phyloP scores from a whole-genome alignment of 2,888 invertebrate genomes.

The Phymatocera aterrima region DNA sequence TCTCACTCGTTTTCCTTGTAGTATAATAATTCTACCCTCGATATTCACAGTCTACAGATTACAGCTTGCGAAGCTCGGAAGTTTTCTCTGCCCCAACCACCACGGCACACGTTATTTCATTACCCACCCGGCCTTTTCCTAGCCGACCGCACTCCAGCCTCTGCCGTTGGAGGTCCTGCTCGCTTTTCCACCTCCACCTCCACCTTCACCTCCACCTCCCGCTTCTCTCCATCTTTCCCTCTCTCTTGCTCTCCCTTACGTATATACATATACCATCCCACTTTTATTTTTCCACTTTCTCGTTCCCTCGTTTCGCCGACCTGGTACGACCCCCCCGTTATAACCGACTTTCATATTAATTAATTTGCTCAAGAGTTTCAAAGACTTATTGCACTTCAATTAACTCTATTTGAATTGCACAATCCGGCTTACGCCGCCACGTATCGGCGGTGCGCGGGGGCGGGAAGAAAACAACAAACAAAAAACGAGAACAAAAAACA shows the following conservation, averaged over 20 bases:
- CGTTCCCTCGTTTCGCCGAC: conserved; percentile 40
- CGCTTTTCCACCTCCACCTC: conserved; percentile 10
- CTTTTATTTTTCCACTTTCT: not conserved
- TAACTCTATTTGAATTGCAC: conserved; percentile 68
- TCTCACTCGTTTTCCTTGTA: not conserved
- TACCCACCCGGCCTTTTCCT: conserved; percentile 59
- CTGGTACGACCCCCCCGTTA: conserved; percentile 57
- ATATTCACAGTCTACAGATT: conserved; percentile 39
- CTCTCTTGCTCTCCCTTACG: too few relatives aligned
- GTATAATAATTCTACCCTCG: conserved; percentile 37
- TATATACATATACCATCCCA: not conserved
- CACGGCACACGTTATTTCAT: conserved; percentile 63
- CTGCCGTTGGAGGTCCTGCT: conserved; percentile 19
- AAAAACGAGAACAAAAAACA: not conserved
- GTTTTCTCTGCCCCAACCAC: conserved; percentile 16
- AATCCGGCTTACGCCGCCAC: conserved; percentile 54
- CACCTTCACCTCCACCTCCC: not conserved
- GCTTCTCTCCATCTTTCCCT: not conserved
- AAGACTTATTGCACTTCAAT: conserved; percentile 71
- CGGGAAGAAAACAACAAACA: conserved; percentile 46
- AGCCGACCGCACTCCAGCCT: conserved; percentile 39
- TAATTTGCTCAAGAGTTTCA: conserved; percentile 69
- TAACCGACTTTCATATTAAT: conserved; percentile 67
- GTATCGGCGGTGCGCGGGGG: conserved; percentile 8
- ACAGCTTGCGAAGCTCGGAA: conserved; percentile 33